These are phyloP conservation scores for Himalopsyche japonica DNA, from an alignment of 2,888 invertebrate genomes.

Conservation along the genomic window DNA sequence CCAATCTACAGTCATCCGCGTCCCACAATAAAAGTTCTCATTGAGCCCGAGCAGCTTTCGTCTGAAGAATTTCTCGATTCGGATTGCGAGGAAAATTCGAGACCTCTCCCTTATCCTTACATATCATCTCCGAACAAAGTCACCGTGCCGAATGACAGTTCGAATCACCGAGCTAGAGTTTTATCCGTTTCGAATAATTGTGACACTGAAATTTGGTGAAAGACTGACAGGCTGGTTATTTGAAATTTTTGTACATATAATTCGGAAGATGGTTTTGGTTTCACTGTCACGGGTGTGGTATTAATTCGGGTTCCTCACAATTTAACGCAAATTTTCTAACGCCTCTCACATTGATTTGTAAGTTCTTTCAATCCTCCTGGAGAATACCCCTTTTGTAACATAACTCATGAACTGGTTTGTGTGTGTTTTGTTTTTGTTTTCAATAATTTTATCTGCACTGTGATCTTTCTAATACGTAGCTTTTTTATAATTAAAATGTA, in stretches of 20 bases:
- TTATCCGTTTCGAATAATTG: slow-evolving; percentile 66
- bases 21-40: slow-evolving; percentile 36
- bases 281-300: slow-evolving; percentile 19
- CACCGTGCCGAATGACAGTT: slow-evolving; percentile 65
- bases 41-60: slow-evolving; percentile 43
- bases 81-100: slow-evolving; percentile 54
- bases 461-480: not conserved
- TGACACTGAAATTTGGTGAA: slow-evolving; percentile 78
- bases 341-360: not conserved
- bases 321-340: not conserved
- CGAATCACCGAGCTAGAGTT: slow-evolving; percentile 66
- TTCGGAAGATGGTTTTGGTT: slow-evolving; percentile 27
- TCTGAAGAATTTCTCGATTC: slow-evolving; percentile 58
- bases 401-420: not conserved
- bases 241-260: slow-evolving; percentile 13
- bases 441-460: not conserved
- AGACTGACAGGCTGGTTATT: not conserved
- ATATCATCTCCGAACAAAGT: slow-evolving; percentile 59
- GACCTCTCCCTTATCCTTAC: slow-evolving; percentile 55
- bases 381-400: not conserved
- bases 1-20: slow-evolving; percentile 55
- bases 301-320: slow-evolving; percentile 14
- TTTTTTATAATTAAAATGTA: not conserved
- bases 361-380: not conserved
- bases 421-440: not conserved